Evolutionary conservation across 2,113 vertebrate species (phyloP).

Genomic region (Leptobrachium leishanense): DNA sequence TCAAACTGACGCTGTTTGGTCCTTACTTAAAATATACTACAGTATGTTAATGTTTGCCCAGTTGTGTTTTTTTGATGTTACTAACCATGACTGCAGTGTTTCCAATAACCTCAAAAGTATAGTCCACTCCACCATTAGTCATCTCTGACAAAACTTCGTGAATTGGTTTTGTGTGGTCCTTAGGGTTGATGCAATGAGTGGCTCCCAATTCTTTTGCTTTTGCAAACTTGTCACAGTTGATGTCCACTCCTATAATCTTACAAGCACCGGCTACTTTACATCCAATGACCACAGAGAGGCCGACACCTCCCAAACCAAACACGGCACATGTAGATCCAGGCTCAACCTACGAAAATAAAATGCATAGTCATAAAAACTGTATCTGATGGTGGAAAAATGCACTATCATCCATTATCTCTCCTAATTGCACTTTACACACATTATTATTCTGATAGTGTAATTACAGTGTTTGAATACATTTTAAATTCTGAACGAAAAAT

Average conservation of each 20-base stretch:
- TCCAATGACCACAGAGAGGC: conserved; percentile 82
- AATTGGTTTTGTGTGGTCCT: conserved; percentile 65
- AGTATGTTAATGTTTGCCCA: too few relatives aligned
- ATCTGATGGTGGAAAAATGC: too few relatives aligned
- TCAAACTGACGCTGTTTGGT: too few relatives aligned
- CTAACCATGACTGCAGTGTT: conserved; percentile 73
- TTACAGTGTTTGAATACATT: too few relatives aligned
- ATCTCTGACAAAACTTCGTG: conserved; percentile 74
- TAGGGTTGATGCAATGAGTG: conserved; percentile 79
- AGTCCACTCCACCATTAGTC: conserved; percentile 78
- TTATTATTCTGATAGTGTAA: too few relatives aligned
- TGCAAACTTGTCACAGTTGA: conserved; percentile 73
- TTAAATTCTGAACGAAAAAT: too few relatives aligned
- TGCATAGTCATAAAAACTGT: neutral
- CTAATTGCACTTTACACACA: too few relatives aligned
- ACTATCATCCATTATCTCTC: too few relatives aligned
- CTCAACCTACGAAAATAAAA: conserved; percentile 69
- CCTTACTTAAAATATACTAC: too few relatives aligned
- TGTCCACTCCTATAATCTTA: conserved; percentile 82
- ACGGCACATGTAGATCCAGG: conserved; percentile 75
- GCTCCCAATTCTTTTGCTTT: conserved; percentile 74
- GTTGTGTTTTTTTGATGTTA: conserved; percentile 1
- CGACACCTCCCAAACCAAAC: conserved; percentile 80
- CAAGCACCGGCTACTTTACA: conserved; percentile 83
- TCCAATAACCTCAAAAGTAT: conserved; percentile 80